Percentiles rank a stretch among this genome's conserved stretches.
Conservation (phyloP, 2,888 invertebrate species). For the Escarpia spicata region DNA sequence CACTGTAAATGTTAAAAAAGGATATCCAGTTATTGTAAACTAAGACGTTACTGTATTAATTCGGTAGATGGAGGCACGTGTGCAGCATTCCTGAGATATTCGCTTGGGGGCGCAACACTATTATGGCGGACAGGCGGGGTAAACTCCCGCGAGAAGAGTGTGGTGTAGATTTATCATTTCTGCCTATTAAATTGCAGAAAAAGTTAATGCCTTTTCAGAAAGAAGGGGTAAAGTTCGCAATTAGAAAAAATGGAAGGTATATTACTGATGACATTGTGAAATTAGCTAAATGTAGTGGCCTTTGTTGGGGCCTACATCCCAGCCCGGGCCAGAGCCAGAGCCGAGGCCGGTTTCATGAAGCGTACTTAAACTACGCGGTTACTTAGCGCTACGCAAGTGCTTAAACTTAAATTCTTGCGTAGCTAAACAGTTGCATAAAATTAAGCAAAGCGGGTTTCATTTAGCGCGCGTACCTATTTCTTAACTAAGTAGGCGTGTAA, state of each 20-base stretch:
- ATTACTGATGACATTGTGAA: neutral
- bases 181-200: conserved; percentile 49
- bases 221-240: conserved; percentile 56
- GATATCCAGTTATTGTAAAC: too few relatives aligned
- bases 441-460: too few relatives aligned
- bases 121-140: neutral
- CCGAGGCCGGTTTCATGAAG: too few relatives aligned
- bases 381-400: too few relatives aligned
- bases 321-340: neutral
- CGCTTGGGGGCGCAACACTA: neutral
- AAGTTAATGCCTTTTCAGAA: conserved; percentile 57
- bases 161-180: conserved; percentile 24
- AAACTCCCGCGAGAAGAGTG: conserved; percentile 2
- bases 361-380: too few relatives aligned
- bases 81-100: neutral
- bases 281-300: neutral
- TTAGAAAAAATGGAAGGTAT: conserved; percentile 57
- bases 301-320: neutral
- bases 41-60: neutral
- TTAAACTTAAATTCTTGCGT: too few relatives aligned
- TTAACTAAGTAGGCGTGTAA: too few relatives aligned
- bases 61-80: neutral
- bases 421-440: too few relatives aligned
- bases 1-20: too few relatives aligned
- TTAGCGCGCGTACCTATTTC: too few relatives aligned